Conservation (phyloP, 2,113 vertebrate species). For the Oncorhynchus kisutch region DNA sequence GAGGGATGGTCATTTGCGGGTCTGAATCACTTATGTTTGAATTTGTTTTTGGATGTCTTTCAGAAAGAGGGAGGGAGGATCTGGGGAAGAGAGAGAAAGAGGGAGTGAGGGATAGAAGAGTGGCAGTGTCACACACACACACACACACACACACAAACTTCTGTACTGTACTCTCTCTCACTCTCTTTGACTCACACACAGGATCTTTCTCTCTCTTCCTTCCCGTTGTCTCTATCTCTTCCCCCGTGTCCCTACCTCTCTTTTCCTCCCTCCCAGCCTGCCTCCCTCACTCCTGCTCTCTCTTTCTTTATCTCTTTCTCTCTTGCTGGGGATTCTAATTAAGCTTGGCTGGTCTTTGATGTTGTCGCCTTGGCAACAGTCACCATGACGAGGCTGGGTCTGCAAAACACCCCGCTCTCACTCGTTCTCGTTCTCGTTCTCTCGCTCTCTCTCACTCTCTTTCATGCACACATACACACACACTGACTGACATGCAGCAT, state of each 20-base stretch:
- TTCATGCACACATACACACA: slow-evolving; percentile 20
- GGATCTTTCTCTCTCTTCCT: background rate
- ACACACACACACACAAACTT: background rate
- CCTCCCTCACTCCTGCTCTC: slow-evolving; percentile 1
- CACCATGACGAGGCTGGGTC: slow-evolving; percentile 80
- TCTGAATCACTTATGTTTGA: slow-evolving; percentile 58
- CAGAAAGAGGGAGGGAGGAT: background rate
- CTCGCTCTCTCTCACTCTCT: slow-evolving; percentile 45
- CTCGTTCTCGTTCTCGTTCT: slow-evolving; percentile 14
- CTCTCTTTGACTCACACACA: background rate
- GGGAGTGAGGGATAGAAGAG: background rate
- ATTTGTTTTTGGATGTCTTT: slow-evolving; percentile 57
- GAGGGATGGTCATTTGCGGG: slow-evolving; percentile 51
- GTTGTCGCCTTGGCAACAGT: slow-evolving; percentile 84
- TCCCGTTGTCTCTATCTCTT: background rate
- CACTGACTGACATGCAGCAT: slow-evolving; percentile 1
- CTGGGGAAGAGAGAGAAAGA: too few species aligned
- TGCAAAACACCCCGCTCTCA: slow-evolving; percentile 39
- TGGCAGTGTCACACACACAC: background rate
- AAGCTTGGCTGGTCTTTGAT: slow-evolving; percentile 84
- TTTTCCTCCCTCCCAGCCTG: too few species aligned
- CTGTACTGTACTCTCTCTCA: background rate
- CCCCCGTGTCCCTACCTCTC: background rate
- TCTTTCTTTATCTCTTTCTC: slow-evolving; percentile 27
- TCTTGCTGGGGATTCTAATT: slow-evolving; percentile 78